Evolutionary conservation across 2,113 vertebrate species (phyloP), one percentile per base, ranked within the genome.

Genomic region (Hippopotamus amphibius): DNA sequence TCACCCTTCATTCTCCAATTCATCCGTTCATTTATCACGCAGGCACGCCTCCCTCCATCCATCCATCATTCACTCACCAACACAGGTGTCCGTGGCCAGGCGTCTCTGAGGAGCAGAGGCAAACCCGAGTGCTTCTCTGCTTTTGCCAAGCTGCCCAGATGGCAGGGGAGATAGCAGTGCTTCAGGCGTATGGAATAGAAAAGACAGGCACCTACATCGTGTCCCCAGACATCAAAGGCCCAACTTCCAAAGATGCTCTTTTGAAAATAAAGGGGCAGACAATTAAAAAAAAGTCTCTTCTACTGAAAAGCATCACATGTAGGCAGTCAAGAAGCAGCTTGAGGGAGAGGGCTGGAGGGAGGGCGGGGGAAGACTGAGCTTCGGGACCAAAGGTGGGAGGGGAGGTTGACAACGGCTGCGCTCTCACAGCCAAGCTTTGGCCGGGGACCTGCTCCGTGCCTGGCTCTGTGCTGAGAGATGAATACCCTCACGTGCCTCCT

Each of bases 381-480:
- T 6, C 0, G 13, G 50, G 22, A 21, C 50, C 48, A 79, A 84
- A 11, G 14, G 63, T 0, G 21, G 28, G 9, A 1, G 1, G 33
- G 41, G 10, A 10, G 10, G 6, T 6, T 12, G 15, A 5, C 2
- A 0, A 5, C 24, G 2, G 41, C 24, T 0, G 0, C 11, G 0
- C 6, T 6, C 50, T 37, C 91, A 0, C 0, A 0, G 16, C 5
- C 28, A 6, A 11, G 48, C 46, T 50, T 6, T 2, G n/a, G 68
- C 57, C n/a, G 3, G 4, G 68, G 26, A 46, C 5, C 14, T 13
- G 33, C 66, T 6, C 50, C 28, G 46, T 24, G 61, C 17, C 71
- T 1, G 0, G 57, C 46, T 0, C 15, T 4, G 76, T 6, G 6
- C 66, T 33, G 2, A 53, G 48, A 28, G 2, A 66, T 7, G 1